Base-by-base conservation (phyloP, 2,888 invertebrate genomes). In the Thumatha senex region DNA sequence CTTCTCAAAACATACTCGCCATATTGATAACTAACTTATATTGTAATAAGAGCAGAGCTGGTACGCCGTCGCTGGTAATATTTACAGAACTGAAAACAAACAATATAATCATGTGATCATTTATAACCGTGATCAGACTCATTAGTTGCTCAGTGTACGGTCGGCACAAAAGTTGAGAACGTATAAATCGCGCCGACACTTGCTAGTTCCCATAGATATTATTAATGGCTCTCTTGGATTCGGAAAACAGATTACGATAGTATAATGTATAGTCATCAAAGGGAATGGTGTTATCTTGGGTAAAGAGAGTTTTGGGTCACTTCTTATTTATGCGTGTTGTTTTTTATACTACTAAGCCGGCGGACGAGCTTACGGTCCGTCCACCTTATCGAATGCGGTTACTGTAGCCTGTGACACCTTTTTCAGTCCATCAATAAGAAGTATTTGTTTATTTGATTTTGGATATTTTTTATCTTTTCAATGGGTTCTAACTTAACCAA, bases 181-280 rank as follows among this genome's bases (percentile, higher is more conserved):
- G 54, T 70, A 84, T 88, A 85, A 85, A 86, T 89, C 79, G 75
- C 55, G 55, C 65, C 61, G 70, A 80, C 87, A 86, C 86, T 81
- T 71, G 80, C 64, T 55, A 51, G 63, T 76, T 86, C 84, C 70
- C 86, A 83, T 83, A 75, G 80, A 83, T 82, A 78, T 89, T 88
- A 89, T 84, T 86, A 80, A 89, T 86, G 63, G 70, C 47, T 46
- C 62, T 63, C 42, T 47, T 46, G 57, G 56, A 65, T 62, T 56
- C 54, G 50, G 44, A 39, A 30, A 38, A 42, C 43, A 46, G 14
- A 45, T 53, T 48, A 39, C 15, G 38, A 33, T 56, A 46, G 60
- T 59, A 45, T 56, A 52, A 7, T 43, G 13, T 3, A 35, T 35
- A 44, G 11, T 9, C 18, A 11, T 10, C 12, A 13, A 10, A 13